Evolutionary conservation across 1,140 invertebrate species (phyloP), one percentile per base, ranked within the genome.

Genomic region (Neomicropteryx cornuta): DNA sequence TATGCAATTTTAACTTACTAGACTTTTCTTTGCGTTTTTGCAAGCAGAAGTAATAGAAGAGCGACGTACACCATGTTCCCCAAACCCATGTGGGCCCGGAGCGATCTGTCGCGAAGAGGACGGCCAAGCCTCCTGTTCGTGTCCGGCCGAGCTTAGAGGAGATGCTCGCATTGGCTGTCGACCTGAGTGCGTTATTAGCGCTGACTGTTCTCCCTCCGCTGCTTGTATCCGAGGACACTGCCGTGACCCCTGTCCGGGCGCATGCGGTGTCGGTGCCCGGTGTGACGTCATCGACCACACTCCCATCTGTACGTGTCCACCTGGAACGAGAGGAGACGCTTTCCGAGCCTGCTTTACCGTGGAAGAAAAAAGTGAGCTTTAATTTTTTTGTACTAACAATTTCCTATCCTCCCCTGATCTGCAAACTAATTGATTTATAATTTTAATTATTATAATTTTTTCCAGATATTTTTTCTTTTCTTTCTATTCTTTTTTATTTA

Each of bases 211-310:
- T 8, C 80, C 77, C 52, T 75, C 79, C 27, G 71, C 72, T 18
- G 81, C 83, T n/a, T 89, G 84, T 50, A 77, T 87, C 18, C 74
- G 73, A 31, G 78, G 76, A 20, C 86, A 83, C 56, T 91, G 87
- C 55, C 72, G 79, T 41, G 83, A 90, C 61, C 85, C 86, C 27
- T 91, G 87, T 50, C 68, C 76, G 5, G 82, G 81, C 24, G 84
- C 83, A 11, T 87, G 83, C 45, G 83, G 83, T 5, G 60, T 79
- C 10, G 75, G 75, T 43, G 81, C 83, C 2, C 60, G 77, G 22
- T 87, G 83, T 47, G 70, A 75, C 44, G 75, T 76, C 0, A 72
- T 81, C 3, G 85, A 86, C 55, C 84, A 88, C 50, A 73, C 82
- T 33, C 80, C 85, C 2, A 72, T 84, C 5, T 90, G 86, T 52